phyloP scores from a whole-genome alignment of 2,113 vertebrate genomes.

The Dipodomys ordii region DNA sequence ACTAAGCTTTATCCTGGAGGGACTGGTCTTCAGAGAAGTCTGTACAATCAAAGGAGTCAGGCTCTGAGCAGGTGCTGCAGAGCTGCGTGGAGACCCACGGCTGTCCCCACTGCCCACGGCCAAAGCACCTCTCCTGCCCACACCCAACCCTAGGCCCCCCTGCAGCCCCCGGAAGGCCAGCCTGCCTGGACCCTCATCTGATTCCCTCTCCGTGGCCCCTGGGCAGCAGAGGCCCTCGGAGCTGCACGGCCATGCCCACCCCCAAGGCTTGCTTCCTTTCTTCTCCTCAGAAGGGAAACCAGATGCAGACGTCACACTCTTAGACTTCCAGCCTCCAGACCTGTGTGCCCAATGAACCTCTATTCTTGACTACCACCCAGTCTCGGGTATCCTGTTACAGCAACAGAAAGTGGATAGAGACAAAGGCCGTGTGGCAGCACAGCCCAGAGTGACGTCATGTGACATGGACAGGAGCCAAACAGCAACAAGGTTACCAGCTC shows the following conservation, averaged over 20 bases:
- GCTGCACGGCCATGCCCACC: background rate
- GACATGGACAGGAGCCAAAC: background rate
- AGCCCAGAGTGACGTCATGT: background rate
- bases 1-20: background rate
- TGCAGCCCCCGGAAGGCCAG: background rate
- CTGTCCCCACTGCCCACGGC: background rate
- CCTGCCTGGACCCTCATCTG: background rate
- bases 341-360: background rate
- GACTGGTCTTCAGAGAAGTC: no score
- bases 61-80: background rate
- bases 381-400: background rate
- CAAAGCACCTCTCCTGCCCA: background rate
- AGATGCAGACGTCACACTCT: conserved; percentile 1
- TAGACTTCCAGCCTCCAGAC: background rate
- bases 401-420: background rate
- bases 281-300: conserved; percentile 74
- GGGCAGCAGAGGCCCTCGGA: background rate
- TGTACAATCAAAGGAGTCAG: background rate
- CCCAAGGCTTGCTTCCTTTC: fast-evolving
- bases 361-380: background rate
- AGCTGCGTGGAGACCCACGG: background rate
- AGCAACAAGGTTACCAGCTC: background rate
- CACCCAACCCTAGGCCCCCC: background rate
- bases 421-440: background rate
- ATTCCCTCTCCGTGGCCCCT: background rate